A percentile compares a stretch with the other conserved stretches of the same genome.
Evolutionary conservation across 2,888 invertebrate species (phyloP).

Genomic region (Buathra laborator): DNA sequence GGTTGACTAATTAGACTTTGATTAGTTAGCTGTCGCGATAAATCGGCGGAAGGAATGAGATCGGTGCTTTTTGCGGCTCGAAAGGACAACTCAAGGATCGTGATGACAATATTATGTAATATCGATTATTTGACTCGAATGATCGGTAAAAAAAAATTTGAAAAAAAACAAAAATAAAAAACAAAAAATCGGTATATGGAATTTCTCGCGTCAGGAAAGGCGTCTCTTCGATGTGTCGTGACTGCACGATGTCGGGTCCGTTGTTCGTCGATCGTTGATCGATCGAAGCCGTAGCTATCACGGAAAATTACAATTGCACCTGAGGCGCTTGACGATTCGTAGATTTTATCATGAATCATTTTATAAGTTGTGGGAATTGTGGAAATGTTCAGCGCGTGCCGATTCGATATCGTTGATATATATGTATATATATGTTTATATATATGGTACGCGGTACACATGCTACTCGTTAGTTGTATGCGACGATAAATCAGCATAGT

Average conservation of each 20-base stretch:
- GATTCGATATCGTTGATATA: neutral
- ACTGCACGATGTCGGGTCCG: too few relatives aligned
- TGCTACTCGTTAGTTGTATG: neutral
- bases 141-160: too few relatives aligned
- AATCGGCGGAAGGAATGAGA: too few relatives aligned
- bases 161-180: too few relatives aligned
- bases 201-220: too few relatives aligned
- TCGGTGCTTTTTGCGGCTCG: neutral
- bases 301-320: conserved; percentile 60
- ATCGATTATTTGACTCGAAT: too few relatives aligned
- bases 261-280: neutral
- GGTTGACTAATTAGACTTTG: neutral
- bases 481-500: neutral
- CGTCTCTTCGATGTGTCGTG: too few relatives aligned
- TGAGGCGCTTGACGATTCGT: conserved; percentile 41
- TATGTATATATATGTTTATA: neutral
- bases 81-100: neutral
- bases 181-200: too few relatives aligned
- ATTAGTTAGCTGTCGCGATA: neutral
- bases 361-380: neutral
- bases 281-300: neutral
- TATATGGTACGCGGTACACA: neutral
- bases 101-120: too few relatives aligned
- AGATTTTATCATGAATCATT: neutral
- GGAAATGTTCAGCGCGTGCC: neutral